phyloP scores from a whole-genome alignment of 2,888 invertebrate genomes.

The Pelosia muscerda region DNA sequence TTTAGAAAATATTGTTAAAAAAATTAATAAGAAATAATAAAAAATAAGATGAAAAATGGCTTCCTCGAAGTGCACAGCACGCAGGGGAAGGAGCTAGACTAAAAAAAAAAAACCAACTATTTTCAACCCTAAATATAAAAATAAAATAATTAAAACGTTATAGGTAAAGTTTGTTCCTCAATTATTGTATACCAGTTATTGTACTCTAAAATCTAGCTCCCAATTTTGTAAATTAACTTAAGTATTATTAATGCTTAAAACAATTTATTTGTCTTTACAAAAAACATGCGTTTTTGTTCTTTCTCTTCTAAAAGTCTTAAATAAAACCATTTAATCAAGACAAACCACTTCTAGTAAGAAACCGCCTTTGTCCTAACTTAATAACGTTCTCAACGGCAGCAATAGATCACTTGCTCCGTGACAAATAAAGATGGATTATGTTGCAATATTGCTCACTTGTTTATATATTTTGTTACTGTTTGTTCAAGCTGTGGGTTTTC shows the following conservation, averaged over 20 bases:
- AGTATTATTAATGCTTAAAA: not conserved
- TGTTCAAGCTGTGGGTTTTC: not conserved
- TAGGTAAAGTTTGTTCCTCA: too few relatives aligned
- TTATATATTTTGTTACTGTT: slow-evolving; percentile 43
- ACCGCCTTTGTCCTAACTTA: slow-evolving; percentile 39
- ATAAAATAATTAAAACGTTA: too few relatives aligned
- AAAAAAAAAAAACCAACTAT: too few relatives aligned
- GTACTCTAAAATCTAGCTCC: too few relatives aligned
- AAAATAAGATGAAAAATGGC: too few relatives aligned
- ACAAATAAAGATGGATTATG: slow-evolving; percentile 64
- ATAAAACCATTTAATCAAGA: not conserved
- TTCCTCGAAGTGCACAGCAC: too few relatives aligned
- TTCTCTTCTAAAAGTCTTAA: not conserved
- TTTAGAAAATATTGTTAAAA: too few relatives aligned
- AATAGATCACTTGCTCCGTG: slow-evolving; percentile 59
- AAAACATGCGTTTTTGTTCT: not conserved
- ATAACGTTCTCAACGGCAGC: slow-evolving; percentile 53
- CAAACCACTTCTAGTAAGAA: slow-evolving; percentile 37
- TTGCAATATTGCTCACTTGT: slow-evolving; percentile 54
- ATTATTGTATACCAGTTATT: too few relatives aligned
- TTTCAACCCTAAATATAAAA: too few relatives aligned
- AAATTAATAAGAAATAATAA: too few relatives aligned
- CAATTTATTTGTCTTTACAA: not conserved
- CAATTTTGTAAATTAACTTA: too few relatives aligned
- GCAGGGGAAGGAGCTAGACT: too few relatives aligned